These are phyloP conservation scores for Misgurnus mizolepis DNA, from an alignment of 2,113 vertebrate species.

Conservation along the genomic window DNA sequence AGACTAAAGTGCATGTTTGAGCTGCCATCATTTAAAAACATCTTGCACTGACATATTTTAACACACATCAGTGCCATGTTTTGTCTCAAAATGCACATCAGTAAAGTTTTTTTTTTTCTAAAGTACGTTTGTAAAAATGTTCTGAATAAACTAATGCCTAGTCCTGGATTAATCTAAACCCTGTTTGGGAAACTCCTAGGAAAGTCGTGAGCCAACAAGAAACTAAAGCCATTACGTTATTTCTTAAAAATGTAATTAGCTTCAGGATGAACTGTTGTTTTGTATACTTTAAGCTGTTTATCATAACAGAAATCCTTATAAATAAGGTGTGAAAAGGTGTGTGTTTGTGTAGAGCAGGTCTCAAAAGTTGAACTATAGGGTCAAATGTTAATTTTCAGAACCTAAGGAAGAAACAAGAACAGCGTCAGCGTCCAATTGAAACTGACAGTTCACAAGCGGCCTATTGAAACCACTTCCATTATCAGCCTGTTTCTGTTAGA, in stretches of 20 bases:
- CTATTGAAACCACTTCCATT: background rate
- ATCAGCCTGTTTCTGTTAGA: too few relatives aligned
- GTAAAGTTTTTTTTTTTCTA: too few relatives aligned
- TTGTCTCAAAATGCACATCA: too few relatives aligned
- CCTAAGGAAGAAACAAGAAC: background rate
- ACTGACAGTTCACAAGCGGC: background rate
- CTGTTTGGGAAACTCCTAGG: too few relatives aligned
- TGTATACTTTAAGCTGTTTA: constrained; percentile 14
- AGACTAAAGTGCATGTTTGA: too few relatives aligned
- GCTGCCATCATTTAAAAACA: too few relatives aligned
- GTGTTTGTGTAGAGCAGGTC: background rate
- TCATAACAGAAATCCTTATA: background rate
- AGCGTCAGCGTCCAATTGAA: background rate
- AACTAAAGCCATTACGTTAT: background rate
- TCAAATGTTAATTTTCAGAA: background rate
- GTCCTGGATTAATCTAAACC: too few relatives aligned
- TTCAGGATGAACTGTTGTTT: background rate
- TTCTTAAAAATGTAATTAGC: constrained; percentile 17
- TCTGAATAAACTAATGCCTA: too few relatives aligned
- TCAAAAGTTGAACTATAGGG: background rate
- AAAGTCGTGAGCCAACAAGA: background rate
- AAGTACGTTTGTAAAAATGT: too few relatives aligned
- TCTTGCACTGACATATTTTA: too few relatives aligned
- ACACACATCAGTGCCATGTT: too few relatives aligned
- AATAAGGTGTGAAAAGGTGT: constrained; percentile 4